These are phyloP conservation scores for Archaeoteleia sp. DNA, from an alignment of 2,888 invertebrate genomes.

Conservation along the genomic window DNA sequence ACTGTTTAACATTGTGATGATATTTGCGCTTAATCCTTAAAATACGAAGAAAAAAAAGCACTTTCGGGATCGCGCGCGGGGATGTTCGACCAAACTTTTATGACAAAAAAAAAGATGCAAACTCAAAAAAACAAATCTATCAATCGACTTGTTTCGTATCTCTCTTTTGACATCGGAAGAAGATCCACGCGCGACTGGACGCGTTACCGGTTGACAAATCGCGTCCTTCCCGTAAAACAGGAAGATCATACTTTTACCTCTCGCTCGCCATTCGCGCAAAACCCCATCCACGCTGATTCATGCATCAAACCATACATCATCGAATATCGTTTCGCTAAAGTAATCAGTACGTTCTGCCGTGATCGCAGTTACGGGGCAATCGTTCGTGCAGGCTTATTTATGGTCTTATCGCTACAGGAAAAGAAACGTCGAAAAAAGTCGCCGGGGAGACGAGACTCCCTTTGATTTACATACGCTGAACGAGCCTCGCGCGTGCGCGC, in stretches of 20 bases:
- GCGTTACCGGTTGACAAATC: slow-evolving; percentile 20
- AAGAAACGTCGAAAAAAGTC: slow-evolving; percentile 53
- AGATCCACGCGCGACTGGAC: slow-evolving; percentile 26
- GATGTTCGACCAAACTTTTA: not conserved
- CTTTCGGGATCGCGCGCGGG: slow-evolving; percentile 36
- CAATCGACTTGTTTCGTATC: not conserved
- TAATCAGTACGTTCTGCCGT: slow-evolving; percentile 65
- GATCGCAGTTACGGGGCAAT: slow-evolving; percentile 46
- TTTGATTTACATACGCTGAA: slow-evolving; percentile 36
- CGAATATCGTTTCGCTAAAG: slow-evolving; percentile 62
- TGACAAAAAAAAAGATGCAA: too few relatives aligned
- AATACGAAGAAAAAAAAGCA: slow-evolving; percentile 38
- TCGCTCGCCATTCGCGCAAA: slow-evolving; percentile 5
- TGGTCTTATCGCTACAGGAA: slow-evolving; percentile 48
- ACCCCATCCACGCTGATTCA: slow-evolving; percentile 11
- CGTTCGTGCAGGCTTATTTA: slow-evolving; percentile 46
- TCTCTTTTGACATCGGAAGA: not conserved
- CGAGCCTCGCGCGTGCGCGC: not conserved
- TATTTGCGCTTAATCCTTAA: slow-evolving; percentile 27
- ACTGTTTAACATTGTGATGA: not conserved
- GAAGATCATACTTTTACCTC: slow-evolving; percentile 42
- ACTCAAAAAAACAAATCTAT: not conserved
- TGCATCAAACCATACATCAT: slow-evolving; percentile 62
- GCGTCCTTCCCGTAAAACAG: slow-evolving; percentile 33
- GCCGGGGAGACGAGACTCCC: slow-evolving; percentile 38